These are phyloP conservation scores for Notospermus geniculatus DNA, from an alignment of 1,140 invertebrate genomes.

Conservation along the genomic window DNA sequence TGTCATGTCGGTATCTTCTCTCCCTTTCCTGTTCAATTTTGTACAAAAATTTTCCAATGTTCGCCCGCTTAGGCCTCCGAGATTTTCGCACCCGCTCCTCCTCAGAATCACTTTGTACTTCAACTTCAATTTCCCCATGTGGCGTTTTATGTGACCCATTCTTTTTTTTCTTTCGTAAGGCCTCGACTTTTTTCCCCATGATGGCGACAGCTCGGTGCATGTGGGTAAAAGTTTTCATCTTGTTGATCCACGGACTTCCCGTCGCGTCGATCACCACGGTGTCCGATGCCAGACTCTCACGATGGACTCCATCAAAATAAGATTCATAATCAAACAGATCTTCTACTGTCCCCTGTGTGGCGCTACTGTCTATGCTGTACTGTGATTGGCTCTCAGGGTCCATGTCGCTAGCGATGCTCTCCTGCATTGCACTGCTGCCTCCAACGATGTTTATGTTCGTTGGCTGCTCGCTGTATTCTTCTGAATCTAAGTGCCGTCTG, in stretches of 20 bases:
- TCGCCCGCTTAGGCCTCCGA: background rate
- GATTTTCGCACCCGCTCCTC: background rate
- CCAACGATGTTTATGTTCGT: no score
- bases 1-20: no score
- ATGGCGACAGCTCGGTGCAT: slow-evolving; percentile 5
- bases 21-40: background rate
- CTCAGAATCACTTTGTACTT: background rate
- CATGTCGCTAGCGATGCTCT: background rate
- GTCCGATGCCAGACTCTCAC: background rate
- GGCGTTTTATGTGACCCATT: slow-evolving; percentile 26
- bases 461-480: no score
- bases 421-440: background rate
- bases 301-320: background rate
- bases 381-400: background rate
- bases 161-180: slow-evolving; percentile 14
- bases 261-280: slow-evolving; percentile 13
- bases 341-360: background rate
- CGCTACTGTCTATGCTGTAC: background rate
- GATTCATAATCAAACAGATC: background rate
- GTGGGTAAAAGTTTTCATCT: slow-evolving; percentile 5
- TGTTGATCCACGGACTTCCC: slow-evolving; percentile 10
- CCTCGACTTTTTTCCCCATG: background rate
- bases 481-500: no score
- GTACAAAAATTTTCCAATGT: slow-evolving; percentile 3
- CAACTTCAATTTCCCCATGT: slow-evolving; percentile 20